Conservation (phyloP, 2,797 vertebrate genomes). For the Pseudochirops cupreus region DNA sequence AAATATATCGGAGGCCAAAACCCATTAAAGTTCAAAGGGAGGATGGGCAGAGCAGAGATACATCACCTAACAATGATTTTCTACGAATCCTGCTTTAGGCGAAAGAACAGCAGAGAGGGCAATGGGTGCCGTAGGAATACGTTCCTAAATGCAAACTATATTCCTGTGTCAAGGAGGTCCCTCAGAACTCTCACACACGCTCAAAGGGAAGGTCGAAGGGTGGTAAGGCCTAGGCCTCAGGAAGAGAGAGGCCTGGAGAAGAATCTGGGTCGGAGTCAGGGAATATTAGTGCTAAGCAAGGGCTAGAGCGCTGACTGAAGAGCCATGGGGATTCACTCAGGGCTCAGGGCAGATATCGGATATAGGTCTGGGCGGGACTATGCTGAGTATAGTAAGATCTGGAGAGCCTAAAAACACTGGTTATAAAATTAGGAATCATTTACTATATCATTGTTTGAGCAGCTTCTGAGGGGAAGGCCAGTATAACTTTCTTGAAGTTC, state of each 20-base stretch:
- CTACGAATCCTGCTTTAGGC: background rate
- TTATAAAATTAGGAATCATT: background rate
- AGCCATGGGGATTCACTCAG: background rate
- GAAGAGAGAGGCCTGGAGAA: background rate
- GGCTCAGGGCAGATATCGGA: background rate
- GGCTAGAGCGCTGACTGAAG: background rate
- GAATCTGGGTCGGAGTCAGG: background rate
- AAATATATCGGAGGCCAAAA: conserved; percentile 15
- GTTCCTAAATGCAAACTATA: background rate
- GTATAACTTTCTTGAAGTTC: background rate
- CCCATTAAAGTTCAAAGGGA: background rate
- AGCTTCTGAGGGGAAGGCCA: background rate
- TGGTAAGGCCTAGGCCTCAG: background rate
- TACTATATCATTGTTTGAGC: background rate
- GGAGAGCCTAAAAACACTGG: background rate
- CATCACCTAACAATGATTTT: background rate
- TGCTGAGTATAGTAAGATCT: background rate
- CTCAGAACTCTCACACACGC: background rate
- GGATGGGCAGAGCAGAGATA: background rate
- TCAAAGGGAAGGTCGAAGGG: background rate
- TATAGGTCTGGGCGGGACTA: background rate
- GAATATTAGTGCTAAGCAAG: background rate
- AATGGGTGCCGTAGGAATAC: background rate
- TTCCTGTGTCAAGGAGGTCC: background rate
- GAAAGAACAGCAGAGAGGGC: background rate